Percentiles rank a stretch among this genome's conserved stretches.
These are phyloP conservation scores for Pandion haliaetus DNA, from an alignment of 2,113 vertebrate genomes.

Conservation along the genomic window DNA sequence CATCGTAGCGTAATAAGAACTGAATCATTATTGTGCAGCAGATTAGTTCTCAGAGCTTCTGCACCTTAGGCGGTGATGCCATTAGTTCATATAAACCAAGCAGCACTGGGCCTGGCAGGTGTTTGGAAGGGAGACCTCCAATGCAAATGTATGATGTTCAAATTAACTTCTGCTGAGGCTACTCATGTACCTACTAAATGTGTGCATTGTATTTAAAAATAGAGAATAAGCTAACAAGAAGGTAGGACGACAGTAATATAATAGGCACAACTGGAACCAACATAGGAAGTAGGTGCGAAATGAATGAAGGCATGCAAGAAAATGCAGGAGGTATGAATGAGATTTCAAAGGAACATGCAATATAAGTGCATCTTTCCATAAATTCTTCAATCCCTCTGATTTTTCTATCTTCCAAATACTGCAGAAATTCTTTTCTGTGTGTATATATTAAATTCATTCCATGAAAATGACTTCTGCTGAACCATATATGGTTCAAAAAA, in stretches of 20 bases:
- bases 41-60: constrained; percentile 19
- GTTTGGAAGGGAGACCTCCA: not conserved
- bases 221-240: not conserved
- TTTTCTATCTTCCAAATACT: not conserved
- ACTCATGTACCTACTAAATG: not conserved
- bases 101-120: not conserved
- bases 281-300: not conserved
- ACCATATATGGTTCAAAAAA: not conserved
- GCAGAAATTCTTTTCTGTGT: not conserved
- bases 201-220: not conserved
- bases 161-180: not conserved
- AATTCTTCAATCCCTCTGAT: not conserved
- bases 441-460: not conserved
- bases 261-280: not conserved
- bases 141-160: not conserved
- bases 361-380: not conserved
- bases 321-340: not conserved
- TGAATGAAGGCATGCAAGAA: not conserved
- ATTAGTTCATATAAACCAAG: not conserved
- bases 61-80: not conserved
- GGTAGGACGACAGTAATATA: not conserved
- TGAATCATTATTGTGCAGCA: not conserved
- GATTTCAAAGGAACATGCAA: not conserved
- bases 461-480: not conserved
- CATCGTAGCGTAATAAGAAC: not conserved